Evolutionary conservation across 1,140 invertebrate species (phyloP).

Genomic region (Orius insidiosus): DNA sequence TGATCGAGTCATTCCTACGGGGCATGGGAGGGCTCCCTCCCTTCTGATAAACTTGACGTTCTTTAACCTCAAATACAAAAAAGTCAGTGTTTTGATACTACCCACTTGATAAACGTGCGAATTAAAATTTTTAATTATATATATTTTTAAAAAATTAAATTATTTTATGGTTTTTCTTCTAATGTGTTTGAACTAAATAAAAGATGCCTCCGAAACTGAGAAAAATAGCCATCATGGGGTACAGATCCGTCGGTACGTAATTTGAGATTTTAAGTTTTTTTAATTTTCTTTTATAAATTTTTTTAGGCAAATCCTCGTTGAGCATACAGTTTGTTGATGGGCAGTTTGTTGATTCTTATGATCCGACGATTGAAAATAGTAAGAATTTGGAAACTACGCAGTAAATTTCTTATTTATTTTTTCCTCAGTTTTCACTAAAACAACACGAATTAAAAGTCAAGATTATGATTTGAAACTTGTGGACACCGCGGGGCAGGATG

Average conservation of each 20-base stretch:
- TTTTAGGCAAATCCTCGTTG: conserved; percentile 86
- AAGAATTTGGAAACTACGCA: conserved; percentile 31
- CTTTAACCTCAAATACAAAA: too few relatives aligned
- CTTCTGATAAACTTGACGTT: too few relatives aligned
- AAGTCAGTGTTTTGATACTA: too few relatives aligned
- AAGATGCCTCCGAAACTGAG: conserved; percentile 73
- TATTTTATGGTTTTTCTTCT: too few relatives aligned
- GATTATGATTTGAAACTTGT: conserved; percentile 90
- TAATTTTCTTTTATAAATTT: conserved; percentile 3
- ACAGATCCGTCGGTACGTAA: conserved; percentile 78
- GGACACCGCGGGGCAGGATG: conserved; percentile 95
- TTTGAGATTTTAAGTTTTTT: conserved; percentile 3
- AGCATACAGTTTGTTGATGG: conserved; percentile 97
- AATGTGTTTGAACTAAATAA: too few relatives aligned
- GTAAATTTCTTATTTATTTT: conserved; percentile 2
- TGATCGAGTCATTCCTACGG: too few relatives aligned
- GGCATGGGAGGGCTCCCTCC: too few relatives aligned
- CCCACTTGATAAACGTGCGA: too few relatives aligned
- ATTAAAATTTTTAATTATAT: too few relatives aligned
- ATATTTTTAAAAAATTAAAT: too few relatives aligned
- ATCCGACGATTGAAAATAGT: conserved; percentile 98
- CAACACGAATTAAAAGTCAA: conserved; percentile 72
- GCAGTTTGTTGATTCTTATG: conserved; percentile 96
- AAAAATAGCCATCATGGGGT: conserved; percentile 94
- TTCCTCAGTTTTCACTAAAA: conserved; percentile 73